These are phyloP conservation scores for Trematomus loennbergii DNA, from an alignment of 2,113 vertebrate species.

Conservation along the genomic window DNA sequence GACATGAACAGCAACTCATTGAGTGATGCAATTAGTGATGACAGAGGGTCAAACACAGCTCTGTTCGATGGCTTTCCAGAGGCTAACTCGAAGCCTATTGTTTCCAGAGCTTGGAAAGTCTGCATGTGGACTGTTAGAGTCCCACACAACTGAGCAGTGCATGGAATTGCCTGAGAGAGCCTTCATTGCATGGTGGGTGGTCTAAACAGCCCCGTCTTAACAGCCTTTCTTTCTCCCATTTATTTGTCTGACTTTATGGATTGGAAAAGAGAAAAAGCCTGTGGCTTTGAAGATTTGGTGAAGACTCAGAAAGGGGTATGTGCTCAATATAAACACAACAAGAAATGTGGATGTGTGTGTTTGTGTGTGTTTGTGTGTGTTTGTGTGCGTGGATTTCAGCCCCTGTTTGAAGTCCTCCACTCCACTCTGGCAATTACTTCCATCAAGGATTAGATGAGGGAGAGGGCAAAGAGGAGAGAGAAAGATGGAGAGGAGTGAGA, in stretches of 20 bases:
- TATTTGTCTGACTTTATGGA: conserved; percentile 80
- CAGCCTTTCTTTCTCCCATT: conserved; percentile 70
- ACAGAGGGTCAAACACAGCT: conserved; percentile 49
- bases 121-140: conserved; percentile 48
- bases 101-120: conserved; percentile 51
- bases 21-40: conserved; percentile 40
- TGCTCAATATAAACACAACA: conserved; percentile 78
- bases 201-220: conserved; percentile 63
- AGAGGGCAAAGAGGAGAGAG: conserved; percentile 66
- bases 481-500: conserved; percentile 52
- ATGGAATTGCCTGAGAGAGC: conserved; percentile 64
- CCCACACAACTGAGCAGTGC: conserved; percentile 47
- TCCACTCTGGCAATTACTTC: conserved; percentile 82
- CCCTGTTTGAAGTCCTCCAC: conserved; percentile 81
- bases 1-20: conserved; percentile 50
- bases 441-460: conserved; percentile 83
- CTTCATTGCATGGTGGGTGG: conserved; percentile 54
- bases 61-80: conserved; percentile 53
- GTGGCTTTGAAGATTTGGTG: conserved; percentile 84
- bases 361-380: conserved; percentile 39
- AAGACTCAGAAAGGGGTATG: conserved; percentile 71
- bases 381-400: conserved; percentile 67
- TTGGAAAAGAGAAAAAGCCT: conserved; percentile 68
- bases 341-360: conserved; percentile 36
- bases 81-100: conserved; percentile 59